Conservation (phyloP, 1,140 invertebrate species). For the Papilio polytes region DNA sequence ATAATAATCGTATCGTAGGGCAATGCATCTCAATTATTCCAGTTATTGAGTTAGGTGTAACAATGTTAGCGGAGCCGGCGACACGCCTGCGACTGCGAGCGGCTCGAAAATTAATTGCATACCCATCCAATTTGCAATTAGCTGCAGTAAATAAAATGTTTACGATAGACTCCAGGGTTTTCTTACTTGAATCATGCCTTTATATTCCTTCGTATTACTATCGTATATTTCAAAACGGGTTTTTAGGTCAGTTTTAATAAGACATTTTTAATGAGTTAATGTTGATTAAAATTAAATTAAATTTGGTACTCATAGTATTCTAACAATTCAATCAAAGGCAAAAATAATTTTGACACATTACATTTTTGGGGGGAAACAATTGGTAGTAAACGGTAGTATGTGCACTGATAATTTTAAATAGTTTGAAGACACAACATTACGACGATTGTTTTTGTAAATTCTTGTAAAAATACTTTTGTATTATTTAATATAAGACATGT, state of each 20-base stretch:
- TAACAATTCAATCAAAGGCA: not conserved
- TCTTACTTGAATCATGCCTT: not conserved
- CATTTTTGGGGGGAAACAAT: not conserved
- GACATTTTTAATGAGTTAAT: not conserved
- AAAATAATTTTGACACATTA: not conserved
- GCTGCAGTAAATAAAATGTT: constrained; percentile 37
- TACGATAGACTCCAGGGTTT: constrained; percentile 4
- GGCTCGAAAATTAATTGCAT: constrained; percentile 22
- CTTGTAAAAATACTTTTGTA: too few relatives aligned
- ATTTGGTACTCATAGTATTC: not conserved
- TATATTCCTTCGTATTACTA: not conserved
- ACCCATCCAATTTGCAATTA: constrained; percentile 39
- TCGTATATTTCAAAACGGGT: not conserved
- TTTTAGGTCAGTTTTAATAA: constrained; percentile 16
- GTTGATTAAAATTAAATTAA: not conserved
- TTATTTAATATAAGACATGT: too few relatives aligned
- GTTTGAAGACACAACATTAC: not conserved
- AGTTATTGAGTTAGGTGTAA: constrained; percentile 35
- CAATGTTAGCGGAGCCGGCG: constrained; percentile 25
- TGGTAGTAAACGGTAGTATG: not conserved
- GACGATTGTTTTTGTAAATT: too few relatives aligned
- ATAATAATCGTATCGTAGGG: constrained; percentile 6
- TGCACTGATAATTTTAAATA: not conserved
- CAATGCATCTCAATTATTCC: constrained; percentile 33
- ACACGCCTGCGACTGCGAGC: constrained; percentile 1